A percentile compares a stretch with the other conserved stretches of the same genome.
Evolutionary conservation across 2,113 vertebrate genomes (phyloP).

Genomic region (Theropithecus gelada): DNA sequence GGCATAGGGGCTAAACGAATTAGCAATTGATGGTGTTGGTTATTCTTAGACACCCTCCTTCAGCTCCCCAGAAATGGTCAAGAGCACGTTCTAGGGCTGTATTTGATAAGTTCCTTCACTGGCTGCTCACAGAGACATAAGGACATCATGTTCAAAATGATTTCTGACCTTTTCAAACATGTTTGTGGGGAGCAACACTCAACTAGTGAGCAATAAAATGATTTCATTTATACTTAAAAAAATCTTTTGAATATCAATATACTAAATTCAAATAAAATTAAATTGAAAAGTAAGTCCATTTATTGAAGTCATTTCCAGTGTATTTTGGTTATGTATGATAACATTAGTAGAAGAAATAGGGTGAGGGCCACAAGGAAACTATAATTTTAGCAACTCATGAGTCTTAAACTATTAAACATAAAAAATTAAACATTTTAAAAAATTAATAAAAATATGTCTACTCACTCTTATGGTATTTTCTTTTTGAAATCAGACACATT

Average conservation of each 20-base stretch:
- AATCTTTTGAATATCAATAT: not conserved
- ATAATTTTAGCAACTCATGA: not conserved
- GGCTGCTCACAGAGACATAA: not conserved
- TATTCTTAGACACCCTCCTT: not conserved
- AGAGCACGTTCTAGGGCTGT: not conserved
- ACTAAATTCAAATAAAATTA: not conserved
- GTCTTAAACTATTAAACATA: not conserved
- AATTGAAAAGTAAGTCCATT: not conserved
- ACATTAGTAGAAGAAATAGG: not conserved
- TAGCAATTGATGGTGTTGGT: not conserved
- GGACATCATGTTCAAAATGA: not conserved
- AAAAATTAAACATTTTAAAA: not conserved
- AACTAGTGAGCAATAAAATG: not conserved
- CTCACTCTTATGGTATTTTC: not conserved
- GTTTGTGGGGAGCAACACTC: not conserved
- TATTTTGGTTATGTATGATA: not conserved
- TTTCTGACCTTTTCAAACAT: not conserved
- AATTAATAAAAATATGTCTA: not conserved
- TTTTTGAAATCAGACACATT: not conserved
- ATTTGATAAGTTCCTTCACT: not conserved
- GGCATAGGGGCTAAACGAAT: not conserved
- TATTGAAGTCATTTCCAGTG: not conserved
- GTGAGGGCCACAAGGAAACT: not conserved
- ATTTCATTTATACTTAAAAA: not conserved
- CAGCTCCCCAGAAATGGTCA: not conserved